These are phyloP conservation scores for Scrobipalpa costella DNA, from an alignment of 2,888 invertebrate species.

Conservation along the genomic window DNA sequence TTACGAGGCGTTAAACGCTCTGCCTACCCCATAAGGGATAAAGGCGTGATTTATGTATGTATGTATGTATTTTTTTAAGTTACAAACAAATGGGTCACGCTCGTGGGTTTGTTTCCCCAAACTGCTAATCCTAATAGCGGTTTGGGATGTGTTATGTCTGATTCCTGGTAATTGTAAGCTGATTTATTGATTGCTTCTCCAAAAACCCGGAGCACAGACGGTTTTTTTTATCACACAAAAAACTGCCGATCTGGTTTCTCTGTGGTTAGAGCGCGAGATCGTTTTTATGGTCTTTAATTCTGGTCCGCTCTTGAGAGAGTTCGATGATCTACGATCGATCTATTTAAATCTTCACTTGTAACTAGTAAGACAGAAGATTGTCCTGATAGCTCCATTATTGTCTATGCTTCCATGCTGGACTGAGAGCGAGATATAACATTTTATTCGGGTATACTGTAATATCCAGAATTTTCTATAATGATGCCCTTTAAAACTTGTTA, in stretches of 20 bases:
- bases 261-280: slow-evolving; percentile 10
- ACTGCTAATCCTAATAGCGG: too few species aligned
- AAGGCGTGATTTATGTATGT: too few species aligned
- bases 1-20: too few species aligned
- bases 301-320: slow-evolving; percentile 27
- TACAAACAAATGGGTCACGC: too few species aligned
- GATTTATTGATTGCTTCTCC: slow-evolving; percentile 18
- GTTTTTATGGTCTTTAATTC: slow-evolving; percentile 20
- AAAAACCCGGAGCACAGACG: slow-evolving; percentile 8
- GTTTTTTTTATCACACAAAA: slow-evolving; percentile 2
- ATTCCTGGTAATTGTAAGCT: slow-evolving; percentile 16
- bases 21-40: too few species aligned
- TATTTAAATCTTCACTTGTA: slow-evolving; percentile 2
- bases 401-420: background rate
- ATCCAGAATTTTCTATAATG: too few species aligned
- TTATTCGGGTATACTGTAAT: too few species aligned
- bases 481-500: too few species aligned
- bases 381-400: background rate
- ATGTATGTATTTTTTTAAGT: too few species aligned
- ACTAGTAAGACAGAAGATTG: background rate
- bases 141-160: background rate
- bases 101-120: too few species aligned
- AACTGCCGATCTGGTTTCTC: background rate
- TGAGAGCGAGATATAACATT: too few species aligned
- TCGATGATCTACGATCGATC: slow-evolving; percentile 3